Evolutionary conservation across 2,797 vertebrate genomes (phyloP).

Genomic region (Betta splendens): DNA sequence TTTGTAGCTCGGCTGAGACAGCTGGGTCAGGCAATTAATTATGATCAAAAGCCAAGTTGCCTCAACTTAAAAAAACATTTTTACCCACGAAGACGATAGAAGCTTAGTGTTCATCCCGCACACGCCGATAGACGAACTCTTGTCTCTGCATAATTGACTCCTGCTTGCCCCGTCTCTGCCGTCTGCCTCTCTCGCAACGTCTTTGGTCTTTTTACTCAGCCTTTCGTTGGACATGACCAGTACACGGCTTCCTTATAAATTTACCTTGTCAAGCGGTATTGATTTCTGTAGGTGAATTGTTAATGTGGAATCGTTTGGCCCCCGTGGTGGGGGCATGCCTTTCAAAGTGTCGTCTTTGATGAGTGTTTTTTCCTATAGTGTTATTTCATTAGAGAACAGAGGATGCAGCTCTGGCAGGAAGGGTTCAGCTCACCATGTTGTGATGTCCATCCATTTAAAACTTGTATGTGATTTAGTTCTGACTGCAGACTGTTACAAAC

Average conservation of each 20-base stretch:
- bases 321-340: neutral
- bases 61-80: constrained; percentile 4
- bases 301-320: neutral
- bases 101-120: constrained; percentile 18
- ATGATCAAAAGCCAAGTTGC: constrained; percentile 28
- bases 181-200: neutral
- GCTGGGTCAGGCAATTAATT: constrained; percentile 30
- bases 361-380: too few species aligned
- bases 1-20: constrained; percentile 12
- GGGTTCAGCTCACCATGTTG: too few species aligned
- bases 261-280: neutral
- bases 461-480: too few species aligned
- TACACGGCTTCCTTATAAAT: neutral
- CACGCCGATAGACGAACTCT: constrained; percentile 9
- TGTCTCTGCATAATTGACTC: constrained; percentile 10
- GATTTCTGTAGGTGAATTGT: neutral
- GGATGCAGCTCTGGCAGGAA: too few species aligned
- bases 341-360: neutral
- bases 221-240: neutral
- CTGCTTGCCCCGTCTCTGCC: neutral
- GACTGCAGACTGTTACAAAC: too few species aligned
- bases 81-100: neutral
- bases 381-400: too few species aligned
- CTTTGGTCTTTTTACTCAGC: neutral
- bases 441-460: too few species aligned